These are phyloP conservation scores for Hoplostethus mediterraneus DNA, from an alignment of 2,797 vertebrate species.

Conservation along the genomic window DNA sequence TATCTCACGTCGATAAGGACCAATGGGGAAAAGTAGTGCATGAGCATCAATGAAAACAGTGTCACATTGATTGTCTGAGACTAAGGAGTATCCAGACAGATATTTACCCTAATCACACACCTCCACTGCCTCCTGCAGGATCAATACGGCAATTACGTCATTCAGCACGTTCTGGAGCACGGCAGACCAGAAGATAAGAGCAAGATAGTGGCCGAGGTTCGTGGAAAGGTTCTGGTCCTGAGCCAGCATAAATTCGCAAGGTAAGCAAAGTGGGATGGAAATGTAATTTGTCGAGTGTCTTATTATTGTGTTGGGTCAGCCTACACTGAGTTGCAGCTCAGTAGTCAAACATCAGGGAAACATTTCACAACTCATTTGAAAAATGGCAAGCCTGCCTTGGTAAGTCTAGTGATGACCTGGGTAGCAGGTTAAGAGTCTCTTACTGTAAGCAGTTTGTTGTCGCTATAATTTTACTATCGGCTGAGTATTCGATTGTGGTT, in stretches of 20 bases:
- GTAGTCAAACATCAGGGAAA: too few species aligned
- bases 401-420: too few species aligned
- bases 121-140: conserved; percentile 84
- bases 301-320: too few species aligned
- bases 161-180: conserved; percentile 97
- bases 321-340: too few species aligned
- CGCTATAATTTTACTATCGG: too few species aligned
- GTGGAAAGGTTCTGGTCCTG: conserved; percentile 95
- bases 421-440: too few species aligned
- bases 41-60: conserved; percentile 50
- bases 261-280: conserved; percentile 72
- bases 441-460: too few species aligned
- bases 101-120: conserved; percentile 13
- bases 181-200: conserved; percentile 97
- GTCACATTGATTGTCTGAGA: conserved; percentile 23
- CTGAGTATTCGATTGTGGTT: too few species aligned
- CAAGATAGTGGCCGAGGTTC: conserved; percentile 97
- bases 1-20: conserved; percentile 52
- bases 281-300: too few species aligned
- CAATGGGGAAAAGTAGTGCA: conserved; percentile 66
- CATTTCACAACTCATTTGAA: too few species aligned
- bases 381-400: too few species aligned
- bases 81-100: neutral
- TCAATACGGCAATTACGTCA: conserved; percentile 98
- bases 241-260: conserved; percentile 99